Percentiles rank a stretch among this genome's conserved stretches.
These are phyloP conservation scores for Sarcophaga rosellei DNA, from an alignment of 2,888 invertebrate species.

Conservation along the genomic window DNA sequence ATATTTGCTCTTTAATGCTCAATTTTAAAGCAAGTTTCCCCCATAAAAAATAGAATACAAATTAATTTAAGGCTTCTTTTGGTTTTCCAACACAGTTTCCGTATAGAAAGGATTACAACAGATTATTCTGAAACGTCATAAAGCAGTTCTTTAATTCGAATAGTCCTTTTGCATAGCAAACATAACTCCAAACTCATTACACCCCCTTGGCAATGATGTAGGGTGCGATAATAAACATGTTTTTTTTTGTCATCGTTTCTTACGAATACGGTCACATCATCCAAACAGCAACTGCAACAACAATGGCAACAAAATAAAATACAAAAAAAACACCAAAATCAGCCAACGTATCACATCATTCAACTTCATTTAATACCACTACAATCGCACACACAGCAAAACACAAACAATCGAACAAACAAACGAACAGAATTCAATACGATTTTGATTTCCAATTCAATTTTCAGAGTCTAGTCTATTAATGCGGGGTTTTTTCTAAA, in stretches of 20 bases:
- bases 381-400: not conserved
- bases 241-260: slow-evolving; percentile 53
- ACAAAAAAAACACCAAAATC: slow-evolving; percentile 52
- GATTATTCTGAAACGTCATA: too few species aligned
- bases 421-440: slow-evolving; percentile 32
- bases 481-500: slow-evolving; percentile 64
- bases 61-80: too few species aligned
- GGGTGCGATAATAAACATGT: slow-evolving; percentile 62
- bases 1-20: too few species aligned
- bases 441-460: slow-evolving; percentile 48
- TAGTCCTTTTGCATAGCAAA: too few species aligned
- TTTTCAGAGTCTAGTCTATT: slow-evolving; percentile 47
- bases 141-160: too few species aligned
- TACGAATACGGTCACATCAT: slow-evolving; percentile 78
- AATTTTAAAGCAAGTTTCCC: too few species aligned
- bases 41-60: too few species aligned
- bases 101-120: too few species aligned
- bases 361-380: slow-evolving; percentile 53
- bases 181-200: too few species aligned
- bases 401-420: not conserved
- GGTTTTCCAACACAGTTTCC: too few species aligned
- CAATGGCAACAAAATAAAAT: slow-evolving; percentile 26
- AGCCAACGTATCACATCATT: slow-evolving; percentile 66
- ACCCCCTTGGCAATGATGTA: not conserved
- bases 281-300: slow-evolving; percentile 49